phyloP scores from a whole-genome alignment of 2,888 invertebrate genomes.

The Drosophila paucipuncta region DNA sequence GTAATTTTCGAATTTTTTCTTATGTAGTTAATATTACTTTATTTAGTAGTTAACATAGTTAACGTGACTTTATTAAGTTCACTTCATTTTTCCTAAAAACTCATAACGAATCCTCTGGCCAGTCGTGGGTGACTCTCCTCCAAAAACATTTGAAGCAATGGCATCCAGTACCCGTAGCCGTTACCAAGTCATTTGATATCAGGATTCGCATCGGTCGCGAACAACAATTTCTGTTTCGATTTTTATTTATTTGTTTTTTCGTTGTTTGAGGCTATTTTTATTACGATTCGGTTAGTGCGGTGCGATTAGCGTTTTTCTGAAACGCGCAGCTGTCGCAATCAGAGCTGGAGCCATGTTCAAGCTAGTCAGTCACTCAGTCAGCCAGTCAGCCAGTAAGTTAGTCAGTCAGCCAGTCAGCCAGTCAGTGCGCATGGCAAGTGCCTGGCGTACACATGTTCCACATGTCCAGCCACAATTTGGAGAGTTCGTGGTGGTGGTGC shows the following conservation, averaged over 20 bases:
- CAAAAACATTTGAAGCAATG: slow-evolving; percentile 3
- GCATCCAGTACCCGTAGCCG: slow-evolving; percentile 7
- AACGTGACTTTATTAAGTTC: neutral
- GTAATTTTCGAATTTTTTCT: neutral
- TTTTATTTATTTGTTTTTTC: neutral
- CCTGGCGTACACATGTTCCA: slow-evolving; percentile 73
- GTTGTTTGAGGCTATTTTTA: slow-evolving; percentile 47
- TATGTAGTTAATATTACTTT: neutral
- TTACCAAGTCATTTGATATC: slow-evolving; percentile 41
- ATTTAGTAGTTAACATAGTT: neutral
- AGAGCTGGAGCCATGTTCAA: slow-evolving; percentile 47
- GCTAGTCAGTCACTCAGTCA: slow-evolving; percentile 27
- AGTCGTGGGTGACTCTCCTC: slow-evolving; percentile 19
- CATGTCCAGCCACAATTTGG: slow-evolving; percentile 48
- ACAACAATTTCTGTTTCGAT: slow-evolving; percentile 4
- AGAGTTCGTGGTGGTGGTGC: slow-evolving; percentile 37
- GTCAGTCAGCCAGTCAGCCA: slow-evolving; percentile 50
- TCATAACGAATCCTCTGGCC: slow-evolving; percentile 8
- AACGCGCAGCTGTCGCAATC: slow-evolving; percentile 63
- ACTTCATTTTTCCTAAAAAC: neutral
- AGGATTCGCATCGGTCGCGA: slow-evolving; percentile 21
- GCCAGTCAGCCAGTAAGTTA: slow-evolving; percentile 31
- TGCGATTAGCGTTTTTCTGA: slow-evolving; percentile 67
- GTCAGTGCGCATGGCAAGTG: slow-evolving; percentile 73
- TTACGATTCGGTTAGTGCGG: slow-evolving; percentile 62